phyloP scores from a whole-genome alignment of 2,888 invertebrate genomes.

The Platerodrilus igneus region DNA sequence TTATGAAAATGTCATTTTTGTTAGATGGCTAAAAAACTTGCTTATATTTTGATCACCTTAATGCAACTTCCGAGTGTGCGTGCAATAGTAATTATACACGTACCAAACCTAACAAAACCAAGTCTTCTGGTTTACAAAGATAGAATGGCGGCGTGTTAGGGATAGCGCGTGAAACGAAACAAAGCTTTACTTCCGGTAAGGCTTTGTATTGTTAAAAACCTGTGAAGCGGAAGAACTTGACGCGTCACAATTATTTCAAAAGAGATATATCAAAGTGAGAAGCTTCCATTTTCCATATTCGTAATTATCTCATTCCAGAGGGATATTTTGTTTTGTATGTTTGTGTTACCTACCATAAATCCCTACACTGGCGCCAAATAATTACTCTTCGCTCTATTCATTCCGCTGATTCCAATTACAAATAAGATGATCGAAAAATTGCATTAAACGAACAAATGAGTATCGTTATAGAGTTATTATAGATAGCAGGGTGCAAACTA shows the following conservation, averaged over 20 bases:
- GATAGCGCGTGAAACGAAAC: constrained; percentile 29
- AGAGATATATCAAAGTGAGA: constrained; percentile 5
- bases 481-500: constrained; percentile 17
- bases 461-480: constrained; percentile 3
- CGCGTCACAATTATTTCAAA: constrained; percentile 38
- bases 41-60: constrained; percentile 16
- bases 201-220: constrained; percentile 36
- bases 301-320: too few species aligned
- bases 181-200: constrained; percentile 30
- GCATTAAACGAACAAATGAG: constrained; percentile 22
- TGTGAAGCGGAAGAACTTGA: constrained; percentile 43
- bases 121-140: constrained; percentile 23
- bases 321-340: too few species aligned
- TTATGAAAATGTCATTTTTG: too few species aligned
- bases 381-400: too few species aligned
- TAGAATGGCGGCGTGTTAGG: constrained; percentile 28
- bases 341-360: too few species aligned
- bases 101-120: constrained; percentile 21
- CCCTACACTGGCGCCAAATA: too few species aligned
- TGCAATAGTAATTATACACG: constrained; percentile 21
- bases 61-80: constrained; percentile 17
- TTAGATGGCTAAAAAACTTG: too few species aligned
- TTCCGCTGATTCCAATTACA: constrained; percentile 10
- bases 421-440: constrained; percentile 20
- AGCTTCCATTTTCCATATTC: constrained; percentile 5